phyloP scores from a whole-genome alignment of 2,888 invertebrate genomes.

The Nesidiocoris tenuis region DNA sequence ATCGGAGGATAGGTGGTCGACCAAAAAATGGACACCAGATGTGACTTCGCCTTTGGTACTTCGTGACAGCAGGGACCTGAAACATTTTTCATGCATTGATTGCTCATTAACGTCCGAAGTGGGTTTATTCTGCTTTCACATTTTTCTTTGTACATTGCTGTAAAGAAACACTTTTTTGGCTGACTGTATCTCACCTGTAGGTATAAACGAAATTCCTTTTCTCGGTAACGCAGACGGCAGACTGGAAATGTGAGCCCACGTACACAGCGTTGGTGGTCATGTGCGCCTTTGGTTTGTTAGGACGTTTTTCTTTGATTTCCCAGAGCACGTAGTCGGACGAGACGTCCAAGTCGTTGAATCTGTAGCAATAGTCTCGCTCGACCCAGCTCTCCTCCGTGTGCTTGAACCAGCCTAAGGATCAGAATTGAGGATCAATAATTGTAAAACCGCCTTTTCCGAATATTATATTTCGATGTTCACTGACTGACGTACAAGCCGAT shows the following conservation, averaged over 20 bases:
- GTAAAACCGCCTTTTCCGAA: too few relatives aligned
- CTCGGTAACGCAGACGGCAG: slow-evolving; percentile 82
- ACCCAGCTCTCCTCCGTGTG: slow-evolving; percentile 75
- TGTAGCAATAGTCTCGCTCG: slow-evolving; percentile 78
- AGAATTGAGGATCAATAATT: neutral
- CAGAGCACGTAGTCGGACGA: slow-evolving; percentile 79
- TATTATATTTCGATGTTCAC: too few relatives aligned
- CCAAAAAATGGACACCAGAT: slow-evolving; percentile 77
- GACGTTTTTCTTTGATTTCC: slow-evolving; percentile 76
- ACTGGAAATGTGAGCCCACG: slow-evolving; percentile 73
- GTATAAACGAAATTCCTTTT: slow-evolving; percentile 85
- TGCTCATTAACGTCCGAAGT: neutral
- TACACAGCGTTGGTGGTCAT: slow-evolving; percentile 76
- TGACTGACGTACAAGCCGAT: slow-evolving; percentile 29
- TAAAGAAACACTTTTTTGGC: too few relatives aligned
- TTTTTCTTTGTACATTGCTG: neutral
- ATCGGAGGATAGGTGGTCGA: slow-evolving; percentile 22
- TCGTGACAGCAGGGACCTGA: slow-evolving; percentile 74
- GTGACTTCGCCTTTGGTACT: slow-evolving; percentile 79
- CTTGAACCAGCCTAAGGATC: slow-evolving; percentile 74
- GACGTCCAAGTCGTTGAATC: slow-evolving; percentile 57
- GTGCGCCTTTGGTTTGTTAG: slow-evolving; percentile 63
- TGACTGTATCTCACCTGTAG: slow-evolving; percentile 53
- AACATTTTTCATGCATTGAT: too few relatives aligned
- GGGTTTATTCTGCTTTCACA: neutral